phyloP scores from a whole-genome alignment of 2,797 vertebrate species.

The Serranus cabrilla region DNA sequence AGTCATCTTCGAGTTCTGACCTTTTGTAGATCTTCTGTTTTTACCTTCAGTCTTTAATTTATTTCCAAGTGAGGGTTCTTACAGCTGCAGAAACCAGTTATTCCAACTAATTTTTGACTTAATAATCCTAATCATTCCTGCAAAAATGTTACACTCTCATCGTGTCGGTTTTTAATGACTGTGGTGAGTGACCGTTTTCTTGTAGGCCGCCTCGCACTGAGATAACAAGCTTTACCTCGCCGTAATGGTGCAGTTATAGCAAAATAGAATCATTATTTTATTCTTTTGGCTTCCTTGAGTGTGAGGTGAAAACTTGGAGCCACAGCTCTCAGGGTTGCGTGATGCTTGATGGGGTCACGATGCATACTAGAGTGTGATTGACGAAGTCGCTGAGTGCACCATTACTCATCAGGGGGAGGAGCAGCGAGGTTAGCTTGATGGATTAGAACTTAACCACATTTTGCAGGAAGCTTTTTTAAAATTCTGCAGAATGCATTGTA shows the following conservation, averaged over 20 bases:
- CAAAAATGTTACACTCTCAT: conserved; percentile 42
- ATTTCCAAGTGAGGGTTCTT: conserved; percentile 28
- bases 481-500: conserved; percentile 6
- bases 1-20: conserved; percentile 56
- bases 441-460: conserved; percentile 37
- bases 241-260: conserved; percentile 16
- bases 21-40: conserved; percentile 62
- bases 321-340: conserved; percentile 9
- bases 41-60: conserved; percentile 54
- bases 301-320: conserved; percentile 8
- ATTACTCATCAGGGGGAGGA: conserved; percentile 56
- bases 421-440: conserved; percentile 48
- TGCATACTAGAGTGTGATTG: conserved; percentile 35
- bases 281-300: conserved; percentile 9
- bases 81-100: conserved; percentile 40
- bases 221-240: conserved; percentile 27
- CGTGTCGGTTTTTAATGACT: conserved; percentile 41
- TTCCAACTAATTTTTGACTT: conserved; percentile 34
- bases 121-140: conserved; percentile 42
- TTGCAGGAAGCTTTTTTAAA: conserved; percentile 25
- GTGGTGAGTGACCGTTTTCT: conserved; percentile 24
- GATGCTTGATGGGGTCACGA: conserved; percentile 39
- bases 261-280: conserved; percentile 6
- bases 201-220: conserved; percentile 19
- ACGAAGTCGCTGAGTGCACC: conserved; percentile 43